phyloP scores from a whole-genome alignment of 2,797 vertebrate genomes.

The Liasis olivaceus region DNA sequence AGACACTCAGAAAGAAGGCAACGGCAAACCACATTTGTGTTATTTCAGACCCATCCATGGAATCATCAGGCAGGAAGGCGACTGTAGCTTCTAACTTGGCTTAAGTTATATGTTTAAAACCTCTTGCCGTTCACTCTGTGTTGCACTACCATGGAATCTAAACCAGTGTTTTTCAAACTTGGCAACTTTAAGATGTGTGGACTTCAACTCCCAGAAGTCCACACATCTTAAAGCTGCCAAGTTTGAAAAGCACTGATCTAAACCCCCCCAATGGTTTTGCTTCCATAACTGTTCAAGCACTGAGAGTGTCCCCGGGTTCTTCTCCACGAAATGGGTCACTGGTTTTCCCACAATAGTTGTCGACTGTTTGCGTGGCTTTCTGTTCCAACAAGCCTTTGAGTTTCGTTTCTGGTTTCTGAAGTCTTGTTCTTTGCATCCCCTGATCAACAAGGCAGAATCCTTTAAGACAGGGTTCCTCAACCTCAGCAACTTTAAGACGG shows the following conservation, averaged over 20 bases:
- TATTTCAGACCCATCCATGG: too few species aligned
- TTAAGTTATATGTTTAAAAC: background rate
- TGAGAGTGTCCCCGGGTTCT: background rate
- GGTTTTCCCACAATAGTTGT: background rate
- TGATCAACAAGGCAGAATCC: slow-evolving; percentile 14
- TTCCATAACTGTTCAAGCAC: background rate
- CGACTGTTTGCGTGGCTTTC: slow-evolving; percentile 26
- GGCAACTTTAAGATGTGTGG: too few species aligned
- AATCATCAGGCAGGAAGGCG: too few species aligned
- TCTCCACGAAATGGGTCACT: slow-evolving; percentile 5
- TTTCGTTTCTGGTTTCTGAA: slow-evolving; percentile 32
- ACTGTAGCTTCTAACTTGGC: too few species aligned
- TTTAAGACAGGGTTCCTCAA: background rate
- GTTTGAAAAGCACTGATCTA: background rate
- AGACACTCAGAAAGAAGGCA: too few species aligned
- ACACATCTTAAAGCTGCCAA: too few species aligned
- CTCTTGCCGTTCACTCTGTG: background rate
- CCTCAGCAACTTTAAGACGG: too few species aligned
- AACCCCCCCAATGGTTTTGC: slow-evolving; percentile 24
- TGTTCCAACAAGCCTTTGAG: background rate
- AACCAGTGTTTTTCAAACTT: background rate
- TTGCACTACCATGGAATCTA: rapidly evolving
- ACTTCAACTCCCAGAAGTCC: too few species aligned
- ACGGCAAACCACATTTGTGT: too few species aligned
- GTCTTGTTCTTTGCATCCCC: slow-evolving; percentile 32